Percentiles rank a stretch among this genome's conserved stretches.
Conservation (phyloP, 53 echinoderm and acorn worm genomes). For the Holothuria scabra region DNA sequence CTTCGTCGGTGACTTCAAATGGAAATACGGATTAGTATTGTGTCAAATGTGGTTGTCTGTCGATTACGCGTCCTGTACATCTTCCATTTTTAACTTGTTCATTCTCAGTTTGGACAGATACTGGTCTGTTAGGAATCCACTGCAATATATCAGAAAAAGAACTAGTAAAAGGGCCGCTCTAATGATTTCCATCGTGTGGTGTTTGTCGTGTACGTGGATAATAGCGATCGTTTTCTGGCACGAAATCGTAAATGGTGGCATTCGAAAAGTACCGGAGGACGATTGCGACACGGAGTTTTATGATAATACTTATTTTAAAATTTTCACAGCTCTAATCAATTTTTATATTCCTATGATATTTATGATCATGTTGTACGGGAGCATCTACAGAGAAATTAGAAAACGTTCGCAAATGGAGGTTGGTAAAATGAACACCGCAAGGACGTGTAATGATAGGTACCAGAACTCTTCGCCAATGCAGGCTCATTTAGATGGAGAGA, state of each 20-base stretch:
- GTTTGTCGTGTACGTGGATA: slow-evolving; percentile 68
- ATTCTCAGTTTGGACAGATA: slow-evolving; percentile 92
- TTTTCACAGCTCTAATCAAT: slow-evolving; percentile 85
- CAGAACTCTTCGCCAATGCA: slow-evolving; percentile 28
- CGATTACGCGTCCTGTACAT: slow-evolving; percentile 93
- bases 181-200: slow-evolving; percentile 92
- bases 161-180: slow-evolving; percentile 81
- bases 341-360: slow-evolving; percentile 84
- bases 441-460: slow-evolving; percentile 46
- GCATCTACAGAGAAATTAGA: slow-evolving; percentile 85
- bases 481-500: slow-evolving; percentile 31
- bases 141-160: slow-evolving; percentile 90
- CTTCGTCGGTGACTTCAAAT: slow-evolving; percentile 72
- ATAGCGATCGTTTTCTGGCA: slow-evolving; percentile 89
- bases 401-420: slow-evolving; percentile 80
- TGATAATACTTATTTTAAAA: slow-evolving; percentile 72
- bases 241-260: slow-evolving; percentile 54
- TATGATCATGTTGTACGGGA: slow-evolving; percentile 81
- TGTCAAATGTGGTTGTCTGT: slow-evolving; percentile 89
- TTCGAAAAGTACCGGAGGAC: slow-evolving; percentile 56
- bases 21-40: slow-evolving; percentile 80
- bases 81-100: slow-evolving; percentile 94
- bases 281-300: slow-evolving; percentile 90
- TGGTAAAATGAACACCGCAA: slow-evolving; percentile 66
- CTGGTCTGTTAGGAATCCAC: slow-evolving; percentile 93